phyloP scores from a whole-genome alignment of 2,113 vertebrate genomes.

The Alethe castanea region DNA sequence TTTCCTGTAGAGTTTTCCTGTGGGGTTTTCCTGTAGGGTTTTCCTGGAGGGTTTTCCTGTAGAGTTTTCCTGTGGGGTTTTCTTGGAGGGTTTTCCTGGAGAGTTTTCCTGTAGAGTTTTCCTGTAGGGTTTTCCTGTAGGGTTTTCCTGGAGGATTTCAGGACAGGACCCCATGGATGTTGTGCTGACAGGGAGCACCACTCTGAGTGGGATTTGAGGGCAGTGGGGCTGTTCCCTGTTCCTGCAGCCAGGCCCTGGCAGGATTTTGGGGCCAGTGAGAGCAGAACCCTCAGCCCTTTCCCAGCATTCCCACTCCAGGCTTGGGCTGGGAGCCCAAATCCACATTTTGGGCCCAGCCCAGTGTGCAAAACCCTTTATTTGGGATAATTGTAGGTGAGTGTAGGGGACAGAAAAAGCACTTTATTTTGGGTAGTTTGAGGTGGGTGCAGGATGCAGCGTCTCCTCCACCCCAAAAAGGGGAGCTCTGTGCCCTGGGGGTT shows the following conservation, averaged over 20 bases:
- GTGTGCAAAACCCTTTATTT: neutral
- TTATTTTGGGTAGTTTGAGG: neutral
- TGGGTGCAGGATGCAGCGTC: accelerated
- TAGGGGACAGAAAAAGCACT: neutral
- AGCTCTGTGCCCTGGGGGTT: neutral
- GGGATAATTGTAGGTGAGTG: neutral
- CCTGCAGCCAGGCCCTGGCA: accelerated
- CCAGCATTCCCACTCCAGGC: accelerated
- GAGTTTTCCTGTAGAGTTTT: neutral
- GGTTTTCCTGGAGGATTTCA: neutral
- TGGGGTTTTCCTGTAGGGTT: neutral
- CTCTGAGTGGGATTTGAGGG: accelerated
- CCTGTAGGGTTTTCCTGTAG: neutral
- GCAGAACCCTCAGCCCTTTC: accelerated
- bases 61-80: neutral
- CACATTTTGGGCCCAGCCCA: neutral
- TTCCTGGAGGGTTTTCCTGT: neutral
- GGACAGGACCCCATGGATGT: accelerated
- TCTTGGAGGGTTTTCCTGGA: neutral
- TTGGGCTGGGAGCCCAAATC: neutral
- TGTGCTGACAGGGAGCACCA: accelerated
- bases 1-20: neutral
- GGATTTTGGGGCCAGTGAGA: neutral
- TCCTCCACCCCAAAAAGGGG: neutral
- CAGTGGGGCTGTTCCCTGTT: neutral